phyloP scores from a whole-genome alignment of 2,113 vertebrate genomes.

The Psephotus haematonotus region DNA sequence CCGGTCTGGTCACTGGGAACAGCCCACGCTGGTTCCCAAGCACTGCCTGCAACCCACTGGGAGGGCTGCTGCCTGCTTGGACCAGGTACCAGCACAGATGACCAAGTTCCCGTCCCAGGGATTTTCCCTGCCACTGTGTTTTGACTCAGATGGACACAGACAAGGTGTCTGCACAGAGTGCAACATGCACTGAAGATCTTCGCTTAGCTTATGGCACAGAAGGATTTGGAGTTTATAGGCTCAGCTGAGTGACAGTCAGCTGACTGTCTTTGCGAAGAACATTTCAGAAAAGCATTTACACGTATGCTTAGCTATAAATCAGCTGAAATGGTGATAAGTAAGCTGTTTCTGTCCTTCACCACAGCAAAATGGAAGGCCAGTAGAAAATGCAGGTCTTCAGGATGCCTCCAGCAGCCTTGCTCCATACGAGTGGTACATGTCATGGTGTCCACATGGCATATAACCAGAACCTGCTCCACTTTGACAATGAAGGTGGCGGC shows the following conservation, averaged over 20 bases:
- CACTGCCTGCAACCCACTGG: slow-evolving; percentile 30
- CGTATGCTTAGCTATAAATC: not conserved
- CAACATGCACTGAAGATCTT: not conserved
- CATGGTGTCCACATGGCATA: not conserved
- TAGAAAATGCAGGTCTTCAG: not conserved
- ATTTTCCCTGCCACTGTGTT: slow-evolving; percentile 54
- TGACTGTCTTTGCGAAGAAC: not conserved
- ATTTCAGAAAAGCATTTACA: not conserved
- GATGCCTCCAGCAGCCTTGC: not conserved
- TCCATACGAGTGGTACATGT: accelerated
- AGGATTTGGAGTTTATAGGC: not conserved
- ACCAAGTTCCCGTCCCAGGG: slow-evolving; percentile 1
- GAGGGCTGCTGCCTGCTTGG: slow-evolving; percentile 58
- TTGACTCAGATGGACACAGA: not conserved
- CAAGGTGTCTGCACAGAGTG: not conserved
- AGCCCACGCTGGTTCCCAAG: not conserved
- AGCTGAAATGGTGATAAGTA: not conserved
- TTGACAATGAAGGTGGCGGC: not conserved
- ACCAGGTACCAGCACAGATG: not conserved
- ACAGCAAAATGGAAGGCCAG: not conserved
- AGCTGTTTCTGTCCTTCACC: not conserved
- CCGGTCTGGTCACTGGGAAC: slow-evolving; percentile 22
- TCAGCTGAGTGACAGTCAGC: not conserved
- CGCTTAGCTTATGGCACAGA: not conserved
- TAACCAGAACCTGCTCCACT: not conserved